Percentiles rank a stretch among this genome's conserved stretches.
Evolutionary conservation across 2,888 invertebrate genomes (phyloP).

Genomic region (Conus canariensis): DNA sequence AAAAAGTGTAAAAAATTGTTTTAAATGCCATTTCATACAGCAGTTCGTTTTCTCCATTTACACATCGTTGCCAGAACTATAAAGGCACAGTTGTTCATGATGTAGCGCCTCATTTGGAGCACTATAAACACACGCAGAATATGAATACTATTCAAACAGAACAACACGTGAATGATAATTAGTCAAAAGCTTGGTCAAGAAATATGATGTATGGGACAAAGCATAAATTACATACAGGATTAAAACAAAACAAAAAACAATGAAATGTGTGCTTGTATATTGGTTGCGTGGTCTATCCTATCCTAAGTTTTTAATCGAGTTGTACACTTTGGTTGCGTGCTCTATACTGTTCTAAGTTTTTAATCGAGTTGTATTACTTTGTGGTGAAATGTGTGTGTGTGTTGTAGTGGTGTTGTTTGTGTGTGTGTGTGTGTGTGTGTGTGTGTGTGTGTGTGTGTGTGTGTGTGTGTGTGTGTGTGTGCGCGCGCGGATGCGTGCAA

Average conservation of each 20-base stretch:
- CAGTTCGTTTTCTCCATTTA: neutral
- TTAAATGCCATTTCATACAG: too few species aligned
- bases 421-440: constrained; percentile 26
- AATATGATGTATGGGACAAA: neutral
- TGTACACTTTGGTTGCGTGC: too few species aligned
- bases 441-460: constrained; percentile 27
- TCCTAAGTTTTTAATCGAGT: too few species aligned
- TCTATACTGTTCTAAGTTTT: too few species aligned
- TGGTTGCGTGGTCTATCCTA: neutral
- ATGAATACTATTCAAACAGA: too few species aligned
- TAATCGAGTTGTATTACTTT: too few species aligned
- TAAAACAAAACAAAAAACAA: neutral
- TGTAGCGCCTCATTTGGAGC: neutral
- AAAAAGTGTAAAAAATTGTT: too few species aligned
- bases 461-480: neutral
- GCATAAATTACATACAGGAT: neutral
- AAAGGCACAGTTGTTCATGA: neutral
- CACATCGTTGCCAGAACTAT: neutral
- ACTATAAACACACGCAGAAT: neutral
- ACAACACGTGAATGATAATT: too few species aligned
- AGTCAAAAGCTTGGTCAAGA: neutral
- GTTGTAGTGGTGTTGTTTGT: neutral
- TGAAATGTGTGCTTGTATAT: neutral
- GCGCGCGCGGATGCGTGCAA: neutral
- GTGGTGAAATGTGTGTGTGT: neutral